A percentile compares a stretch with the other conserved stretches of the same genome.
Evolutionary conservation across 2,113 vertebrate genomes (phyloP).

Genomic region (Climacteris rufus): DNA sequence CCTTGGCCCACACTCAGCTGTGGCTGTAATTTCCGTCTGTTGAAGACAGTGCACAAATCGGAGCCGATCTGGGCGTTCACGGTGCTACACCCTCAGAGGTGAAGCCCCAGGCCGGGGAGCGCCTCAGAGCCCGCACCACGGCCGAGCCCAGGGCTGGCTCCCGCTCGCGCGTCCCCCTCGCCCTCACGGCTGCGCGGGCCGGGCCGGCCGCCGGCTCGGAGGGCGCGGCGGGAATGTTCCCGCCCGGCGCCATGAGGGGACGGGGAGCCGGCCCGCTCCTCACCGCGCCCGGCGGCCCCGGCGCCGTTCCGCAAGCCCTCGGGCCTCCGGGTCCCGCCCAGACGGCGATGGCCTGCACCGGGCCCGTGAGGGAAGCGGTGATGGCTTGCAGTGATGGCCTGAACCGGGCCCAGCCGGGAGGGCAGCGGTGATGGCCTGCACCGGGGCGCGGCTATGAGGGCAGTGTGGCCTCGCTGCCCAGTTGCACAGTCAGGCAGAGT

Average conservation of each 20-base stretch:
- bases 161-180: fast-evolving
- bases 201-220: not conserved
- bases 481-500: fast-evolving
- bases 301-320: not conserved
- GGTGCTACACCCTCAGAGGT: fast-evolving
- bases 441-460: fast-evolving
- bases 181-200: fast-evolving
- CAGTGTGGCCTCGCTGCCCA: not conserved
- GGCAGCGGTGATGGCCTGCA: not conserved
- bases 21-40: not conserved
- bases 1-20: too few species aligned
- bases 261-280: not conserved
- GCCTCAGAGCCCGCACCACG: fast-evolving
- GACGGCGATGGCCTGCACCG: not conserved
- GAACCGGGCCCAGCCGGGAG: too few species aligned
- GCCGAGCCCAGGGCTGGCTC: too few species aligned
- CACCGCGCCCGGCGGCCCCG: not conserved
- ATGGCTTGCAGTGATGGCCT: not conserved
- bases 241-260: not conserved
- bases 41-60: fast-evolving
- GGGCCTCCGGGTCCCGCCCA: too few species aligned
- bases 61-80: fast-evolving
- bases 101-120: not conserved
- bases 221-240: not conserved
- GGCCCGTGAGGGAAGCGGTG: not conserved